Base-by-base conservation (phyloP, 2,888 invertebrate genomes). In the Thymelicus acteon region DNA sequence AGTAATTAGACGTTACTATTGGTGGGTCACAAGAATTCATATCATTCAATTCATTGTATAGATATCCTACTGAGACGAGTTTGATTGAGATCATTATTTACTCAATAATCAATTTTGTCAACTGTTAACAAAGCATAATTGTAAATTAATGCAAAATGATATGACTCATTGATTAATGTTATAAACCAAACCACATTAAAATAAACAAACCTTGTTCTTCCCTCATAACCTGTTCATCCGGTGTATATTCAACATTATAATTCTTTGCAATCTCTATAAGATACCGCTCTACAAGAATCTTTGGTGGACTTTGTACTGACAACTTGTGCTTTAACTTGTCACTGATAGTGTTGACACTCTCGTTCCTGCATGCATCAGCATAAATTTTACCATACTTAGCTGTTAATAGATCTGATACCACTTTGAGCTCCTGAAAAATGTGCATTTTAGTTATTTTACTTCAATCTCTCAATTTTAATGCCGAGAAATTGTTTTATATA, bases 231-330 rank as follows among this genome's bases (percentile, higher is more conserved):
- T 97, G 97, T 75, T 98, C 97, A 95, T 99, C 99, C 0, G 99
- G 99, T 76, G 97, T 97, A 88, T 99, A 99, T 63, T 97, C 96
- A 63, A 99, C 96, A 88, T 98, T 97, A 85, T 98, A 99, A 81
- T 97, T 98, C 88, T 97, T 98, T 0, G 99, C 98, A 79, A 99
- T 99, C 93, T 99, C 99, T 80, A 99, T 97, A 78, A 99, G 92
- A 80, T 95, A 98, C 84, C 97, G 97, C 86, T 99, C 99, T 7
- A 99, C 97, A 19, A 99, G 95, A 68, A 98, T 93, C 86, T 98
- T 99, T 0, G 99, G 98, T 4, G 99, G 99, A 47, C 98, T 98
- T 79, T 99, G 98, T 8, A 99, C 96, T 37, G 97, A 97, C 90
- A 99, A 94, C 92, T 99, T 99, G 82, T 98, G 98, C 89, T 97